Base-by-base conservation (phyloP, 2,797 vertebrate species). In the Poeciliopsis infans region DNA sequence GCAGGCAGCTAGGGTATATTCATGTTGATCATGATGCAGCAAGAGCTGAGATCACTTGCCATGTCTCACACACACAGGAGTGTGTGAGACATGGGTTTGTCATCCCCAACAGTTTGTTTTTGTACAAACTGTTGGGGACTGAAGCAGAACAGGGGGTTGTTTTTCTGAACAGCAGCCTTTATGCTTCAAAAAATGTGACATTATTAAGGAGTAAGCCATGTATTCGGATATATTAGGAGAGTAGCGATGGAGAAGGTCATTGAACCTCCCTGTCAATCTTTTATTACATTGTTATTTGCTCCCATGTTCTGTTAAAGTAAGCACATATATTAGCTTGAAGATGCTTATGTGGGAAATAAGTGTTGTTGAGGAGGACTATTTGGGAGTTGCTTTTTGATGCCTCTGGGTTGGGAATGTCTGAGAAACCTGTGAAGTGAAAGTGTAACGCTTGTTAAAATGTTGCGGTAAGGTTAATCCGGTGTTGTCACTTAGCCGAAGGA, bases 151-250 rank as follows among this genome's bases (percentile, higher is more conserved):
- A 49, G 73, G 76, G 41, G 72, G 57, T 59, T 31, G 18, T 41
- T 68, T 23, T 25, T 12, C 39, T 15, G 45, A 33, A 57, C 49
- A 77, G 79, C 39, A 49, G 73, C 72, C 43, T 49, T 74, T 1
- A 1, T 82, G 18, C 59, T 45, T 71, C 49, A 76, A 74, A 69
- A 74, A 77, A 74, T 33, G 49, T 64, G 49, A 81, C 66, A 47
- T 72, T 72, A 33, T 74, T 25, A 78, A 85, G 86, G 84, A 91
- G 41, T 78, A 93, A 89, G 91, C 87, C 88, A 91, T 83, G 79
- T 69, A 72, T 87, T 88, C 13, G 77, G 78, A 68, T 82, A 71
- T 81, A 81, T 45, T 83, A 75, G 45, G 46, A 77, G 68, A 39
- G 6, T 80, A 68, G 31, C 78, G 25, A 70, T 77, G 23, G 69